Conservation (phyloP, 2,113 vertebrate species). For the Bos javanicus region DNA sequence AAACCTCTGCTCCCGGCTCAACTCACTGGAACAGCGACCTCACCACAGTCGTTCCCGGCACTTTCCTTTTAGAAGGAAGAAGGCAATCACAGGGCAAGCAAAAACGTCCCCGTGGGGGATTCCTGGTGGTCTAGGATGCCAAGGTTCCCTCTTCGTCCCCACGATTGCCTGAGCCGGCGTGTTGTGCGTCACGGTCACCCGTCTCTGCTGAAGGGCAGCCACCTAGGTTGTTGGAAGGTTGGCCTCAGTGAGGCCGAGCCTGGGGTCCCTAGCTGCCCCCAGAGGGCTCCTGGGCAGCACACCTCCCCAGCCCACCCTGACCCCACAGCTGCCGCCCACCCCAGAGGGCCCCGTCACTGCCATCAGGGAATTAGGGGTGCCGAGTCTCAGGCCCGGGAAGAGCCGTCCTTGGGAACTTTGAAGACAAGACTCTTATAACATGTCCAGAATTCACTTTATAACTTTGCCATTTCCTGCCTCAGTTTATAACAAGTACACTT, state of each 20-base stretch:
- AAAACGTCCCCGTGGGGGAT: accelerated
- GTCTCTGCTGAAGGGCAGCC: accelerated
- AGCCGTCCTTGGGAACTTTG: neutral
- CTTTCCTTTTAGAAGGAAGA: neutral
- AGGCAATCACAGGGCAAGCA: neutral
- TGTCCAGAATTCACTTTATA: neutral
- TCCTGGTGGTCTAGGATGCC: accelerated
- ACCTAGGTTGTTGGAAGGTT: neutral
- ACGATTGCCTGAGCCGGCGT: accelerated
- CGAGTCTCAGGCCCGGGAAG: too few species aligned
- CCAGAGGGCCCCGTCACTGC: too few species aligned
- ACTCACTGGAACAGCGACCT: accelerated
- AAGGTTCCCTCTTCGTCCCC: accelerated
- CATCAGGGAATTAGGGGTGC: too few species aligned
- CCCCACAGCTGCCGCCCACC: too few species aligned
- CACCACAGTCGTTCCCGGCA: accelerated
- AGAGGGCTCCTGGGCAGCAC: accelerated
- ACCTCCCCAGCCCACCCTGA: accelerated
- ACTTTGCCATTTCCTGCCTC: too few species aligned
- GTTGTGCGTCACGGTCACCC: accelerated
- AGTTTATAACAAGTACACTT: neutral
- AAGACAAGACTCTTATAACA: neutral
- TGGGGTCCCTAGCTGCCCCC: neutral
- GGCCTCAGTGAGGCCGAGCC: too few species aligned
- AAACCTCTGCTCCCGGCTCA: neutral